Evolutionary conservation across 1,140 invertebrate genomes (phyloP).

Genomic region (Conus ventricosus): DNA sequence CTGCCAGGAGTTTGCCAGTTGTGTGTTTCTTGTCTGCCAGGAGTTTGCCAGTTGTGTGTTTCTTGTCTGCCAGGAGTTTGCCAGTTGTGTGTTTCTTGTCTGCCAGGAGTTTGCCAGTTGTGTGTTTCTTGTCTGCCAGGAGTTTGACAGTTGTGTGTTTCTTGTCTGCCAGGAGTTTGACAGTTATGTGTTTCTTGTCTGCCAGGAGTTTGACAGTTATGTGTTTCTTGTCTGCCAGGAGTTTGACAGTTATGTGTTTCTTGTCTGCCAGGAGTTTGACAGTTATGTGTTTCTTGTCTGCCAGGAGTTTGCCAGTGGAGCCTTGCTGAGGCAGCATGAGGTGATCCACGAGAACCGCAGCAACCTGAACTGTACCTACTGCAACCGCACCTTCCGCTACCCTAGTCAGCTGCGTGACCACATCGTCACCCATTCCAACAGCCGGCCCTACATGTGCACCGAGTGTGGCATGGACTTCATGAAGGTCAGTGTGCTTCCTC

Average conservation of each 20-base stretch:
- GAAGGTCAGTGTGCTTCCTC: slow-evolving; percentile 59
- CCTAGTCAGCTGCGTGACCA: slow-evolving; percentile 78
- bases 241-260: too few relatives aligned
- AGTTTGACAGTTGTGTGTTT: too few relatives aligned
- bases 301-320: slow-evolving; percentile 52
- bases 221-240: too few relatives aligned
- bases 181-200: too few relatives aligned
- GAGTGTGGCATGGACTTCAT: slow-evolving; percentile 77
- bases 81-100: background rate
- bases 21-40: too few relatives aligned
- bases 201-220: too few relatives aligned
- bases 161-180: too few relatives aligned
- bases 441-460: slow-evolving; percentile 77
- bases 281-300: background rate
- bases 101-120: too few relatives aligned
- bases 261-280: background rate
- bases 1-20: too few relatives aligned
- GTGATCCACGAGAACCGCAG: slow-evolving; percentile 45
- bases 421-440: slow-evolving; percentile 76
- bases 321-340: slow-evolving; percentile 73
- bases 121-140: too few relatives aligned
- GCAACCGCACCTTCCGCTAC: slow-evolving; percentile 79
- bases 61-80: slow-evolving; percentile 48
- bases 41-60: background rate
- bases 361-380: slow-evolving; percentile 76